Base-by-base conservation (phyloP, 2,888 invertebrate species). In the Silvanus unidentatus region DNA sequence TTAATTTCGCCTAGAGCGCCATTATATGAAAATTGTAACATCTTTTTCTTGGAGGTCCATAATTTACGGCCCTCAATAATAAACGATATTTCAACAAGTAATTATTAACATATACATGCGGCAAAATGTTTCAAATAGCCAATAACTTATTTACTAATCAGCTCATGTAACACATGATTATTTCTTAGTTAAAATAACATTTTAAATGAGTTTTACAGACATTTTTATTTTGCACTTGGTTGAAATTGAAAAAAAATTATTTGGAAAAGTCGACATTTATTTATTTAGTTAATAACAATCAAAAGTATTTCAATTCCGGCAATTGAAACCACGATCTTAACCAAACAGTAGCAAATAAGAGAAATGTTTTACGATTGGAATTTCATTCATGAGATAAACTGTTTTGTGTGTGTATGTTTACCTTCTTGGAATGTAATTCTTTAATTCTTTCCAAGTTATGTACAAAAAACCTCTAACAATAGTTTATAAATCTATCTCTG, bases 101-200 rank as follows among this genome's bases (percentile, higher is more conserved):
- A 59, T 59, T 59, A 59, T 54, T 55, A 57, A 12, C 5, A n/a
- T 32, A 13, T 37, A 53, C 53, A 47, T 48, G 45, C 54, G 46
- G 47, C 46, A 46, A 43, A 57, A 55, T 49, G 54, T 49, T 54
- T 58, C 56, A 56, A 61, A 56, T 49, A 52, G 53, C 52, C 50
- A 55, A 65, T 66, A 63, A 64, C 54, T 66, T 63, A 66, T 65
- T 56, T 54, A 44, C 60, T 64, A 64, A 66, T 65, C 63, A 64
- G 63, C 54, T 49, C 53, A 52, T 57, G 50, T 52, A 61, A 54
- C 59, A 56, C 58, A 55, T 63, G 64, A 65, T 65, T 64, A 63
- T 59, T 62, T 62, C 56, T 57, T 59, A 57, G 60, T 59, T 60
- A 58, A 63, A 58, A 22, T 22, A 22, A 3, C 22, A 22, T 8